Percentiles rank a stretch among this genome's conserved stretches.
Conservation (phyloP, 2,888 invertebrate species). For the Meteorus cinctellus region DNA sequence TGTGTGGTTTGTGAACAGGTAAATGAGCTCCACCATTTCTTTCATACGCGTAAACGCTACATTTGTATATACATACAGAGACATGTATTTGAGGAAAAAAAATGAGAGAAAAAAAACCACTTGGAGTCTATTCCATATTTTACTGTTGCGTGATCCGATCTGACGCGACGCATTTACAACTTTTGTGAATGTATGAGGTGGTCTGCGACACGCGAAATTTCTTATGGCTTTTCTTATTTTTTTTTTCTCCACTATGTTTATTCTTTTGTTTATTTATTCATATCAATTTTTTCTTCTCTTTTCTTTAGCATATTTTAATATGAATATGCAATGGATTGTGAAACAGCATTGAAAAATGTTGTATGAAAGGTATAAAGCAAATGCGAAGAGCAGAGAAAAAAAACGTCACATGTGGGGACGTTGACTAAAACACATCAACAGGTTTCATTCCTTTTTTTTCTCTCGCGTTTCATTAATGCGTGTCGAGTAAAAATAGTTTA, state of each 20-base stretch:
- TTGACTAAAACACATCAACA: not conserved
- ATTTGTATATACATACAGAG: constrained; percentile 3
- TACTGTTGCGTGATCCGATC: constrained; percentile 24
- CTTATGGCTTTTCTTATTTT: not conserved
- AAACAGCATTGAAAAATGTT: not conserved
- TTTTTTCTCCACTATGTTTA: constrained; percentile 5
- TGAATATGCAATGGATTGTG: not conserved
- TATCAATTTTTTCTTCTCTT: constrained; percentile 5
- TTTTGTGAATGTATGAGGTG: constrained; percentile 1
- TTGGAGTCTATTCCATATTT: not conserved
- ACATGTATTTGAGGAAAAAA: not conserved
- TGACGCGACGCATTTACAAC: constrained; percentile 7
- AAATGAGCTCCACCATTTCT: not conserved
- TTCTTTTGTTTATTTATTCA: not conserved
- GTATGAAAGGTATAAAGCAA: not conserved
- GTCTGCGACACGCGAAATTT: constrained; percentile 23
- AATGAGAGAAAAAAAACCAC: not conserved
- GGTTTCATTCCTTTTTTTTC: not conserved
- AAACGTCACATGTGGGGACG: not conserved
- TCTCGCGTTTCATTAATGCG: not conserved
- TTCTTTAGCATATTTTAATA: not conserved
- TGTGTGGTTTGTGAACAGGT: not conserved
- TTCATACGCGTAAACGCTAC: constrained; percentile 11
- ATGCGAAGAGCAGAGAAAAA: not conserved
- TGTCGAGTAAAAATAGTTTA: constrained; percentile 1